Conservation (phyloP, 1,140 invertebrate genomes). For the Bicyclus anynana region DNA sequence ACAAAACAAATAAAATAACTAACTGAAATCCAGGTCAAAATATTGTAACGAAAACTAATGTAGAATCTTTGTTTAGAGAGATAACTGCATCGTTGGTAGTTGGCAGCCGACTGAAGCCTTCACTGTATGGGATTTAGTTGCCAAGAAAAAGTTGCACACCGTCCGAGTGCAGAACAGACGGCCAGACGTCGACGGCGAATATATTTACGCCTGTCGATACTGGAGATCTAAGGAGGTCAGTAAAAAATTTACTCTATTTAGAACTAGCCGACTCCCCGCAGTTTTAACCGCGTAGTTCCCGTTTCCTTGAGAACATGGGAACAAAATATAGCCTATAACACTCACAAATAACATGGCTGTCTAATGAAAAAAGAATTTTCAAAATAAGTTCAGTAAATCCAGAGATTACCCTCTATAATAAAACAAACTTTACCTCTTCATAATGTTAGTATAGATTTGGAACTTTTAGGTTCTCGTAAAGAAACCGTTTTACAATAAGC, state of each 20-base stretch:
- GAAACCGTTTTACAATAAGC: no score
- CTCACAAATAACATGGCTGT: no score
- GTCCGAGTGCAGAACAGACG: constrained; percentile 62
- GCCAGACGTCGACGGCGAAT: constrained; percentile 62
- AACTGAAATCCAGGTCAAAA: not conserved
- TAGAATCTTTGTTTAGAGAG: constrained; percentile 37
- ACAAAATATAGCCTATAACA: no score
- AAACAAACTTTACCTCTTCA: no score
- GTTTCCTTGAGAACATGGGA: no score
- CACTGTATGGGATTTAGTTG: constrained; percentile 58
- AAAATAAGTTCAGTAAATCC: no score
- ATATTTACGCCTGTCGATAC: constrained; percentile 64
- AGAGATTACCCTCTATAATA: no score
- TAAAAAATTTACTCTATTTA: not conserved
- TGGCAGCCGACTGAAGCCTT: constrained; percentile 64
- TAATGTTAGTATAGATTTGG: no score
- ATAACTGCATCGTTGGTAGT: constrained; percentile 55
- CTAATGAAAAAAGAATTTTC: no score
- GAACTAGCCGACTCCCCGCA: no score
- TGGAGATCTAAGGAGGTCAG: constrained; percentile 55
- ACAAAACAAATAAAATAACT: not conserved
- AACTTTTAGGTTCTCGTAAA: no score
- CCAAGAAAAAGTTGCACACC: constrained; percentile 47
- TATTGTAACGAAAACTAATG: constrained; percentile 10
- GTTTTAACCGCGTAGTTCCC: no score